These are phyloP conservation scores for Scytalopus superciliaris DNA, from an alignment of 2,113 vertebrate species.

Conservation along the genomic window DNA sequence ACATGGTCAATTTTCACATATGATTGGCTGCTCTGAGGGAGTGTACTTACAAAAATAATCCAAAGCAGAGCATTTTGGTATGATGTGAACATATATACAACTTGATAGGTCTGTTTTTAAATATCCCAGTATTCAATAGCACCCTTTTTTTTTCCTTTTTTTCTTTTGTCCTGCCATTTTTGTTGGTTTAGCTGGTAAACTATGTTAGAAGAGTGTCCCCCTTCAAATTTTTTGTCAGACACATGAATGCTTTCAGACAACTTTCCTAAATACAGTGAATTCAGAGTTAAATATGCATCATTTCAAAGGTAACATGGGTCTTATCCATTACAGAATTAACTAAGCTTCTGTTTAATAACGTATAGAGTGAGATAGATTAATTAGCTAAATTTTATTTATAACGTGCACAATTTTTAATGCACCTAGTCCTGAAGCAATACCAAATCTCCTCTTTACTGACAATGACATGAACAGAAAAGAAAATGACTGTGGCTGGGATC, in stretches of 20 bases:
- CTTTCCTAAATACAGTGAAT: neutral
- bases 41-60: constrained; percentile 47
- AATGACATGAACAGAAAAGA: neutral
- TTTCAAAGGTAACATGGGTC: neutral
- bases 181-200: neutral
- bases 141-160: neutral
- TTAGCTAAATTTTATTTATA: neutral
- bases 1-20: neutral
- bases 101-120: constrained; percentile 40
- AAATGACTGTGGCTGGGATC: neutral
- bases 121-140: neutral
- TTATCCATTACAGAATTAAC: neutral
- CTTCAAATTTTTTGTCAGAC: constrained; percentile 33
- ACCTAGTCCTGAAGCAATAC: neutral
- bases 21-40: constrained; percentile 1
- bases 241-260: neutral
- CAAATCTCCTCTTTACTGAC: neutral
- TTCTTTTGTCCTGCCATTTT: neutral
- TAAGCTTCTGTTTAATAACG: neutral
- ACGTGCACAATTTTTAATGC: neutral
- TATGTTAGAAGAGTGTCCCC: neutral
- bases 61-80: constrained; percentile 34
- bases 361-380: neutral
- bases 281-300: neutral
- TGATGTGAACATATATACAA: constrained; percentile 7